Evolutionary conservation across 2,888 invertebrate genomes (phyloP), one percentile per base, ranked within the genome.

Genomic region (Lasioglossum lativentre): DNA sequence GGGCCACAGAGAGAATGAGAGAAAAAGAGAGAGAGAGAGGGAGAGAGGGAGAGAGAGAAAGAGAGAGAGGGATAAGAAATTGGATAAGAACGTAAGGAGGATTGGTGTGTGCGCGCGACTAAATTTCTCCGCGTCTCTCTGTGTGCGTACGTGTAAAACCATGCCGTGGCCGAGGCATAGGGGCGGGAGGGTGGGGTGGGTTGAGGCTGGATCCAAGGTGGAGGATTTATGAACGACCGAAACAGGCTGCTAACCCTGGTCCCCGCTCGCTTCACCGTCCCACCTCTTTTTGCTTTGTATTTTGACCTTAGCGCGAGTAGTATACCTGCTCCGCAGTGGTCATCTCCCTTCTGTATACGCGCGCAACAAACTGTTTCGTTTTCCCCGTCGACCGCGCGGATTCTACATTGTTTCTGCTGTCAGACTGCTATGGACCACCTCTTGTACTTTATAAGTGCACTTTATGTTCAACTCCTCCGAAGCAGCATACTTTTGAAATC

Each of bases 161-260:
- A 71, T 42, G 63, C 76, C 66, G 74, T 27, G 27, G 56, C 40
- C 52, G 70, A 63, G 68, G 19, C 30, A 16, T 14, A 38, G 63
- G 74, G 23, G 75, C 27, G 70, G 45, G 47, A 74, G 70, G 63
- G 68, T n/a, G 40, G 40, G 68, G 5, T 19, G 34, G 34, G 34
- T 34, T 34, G 40, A 79, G 71, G 82, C 83, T 74, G 85, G 82
- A 90, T 88, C 88, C 88, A 86, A 91, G 90, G 89, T 87, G 89
- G 91, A 92, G 92, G 93, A 94, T 94, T 94, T 94, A 94, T 93
- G 94, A 93, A 93, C 91, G 93, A 89, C 91, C 92, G 90, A 92
- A 93, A 93, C 91, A 90, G 91, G 92, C 91, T 91, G 91, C 91
- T 87, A 90, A 91, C 89, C 89, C 89, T 89, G 89, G 89, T 88